phyloP scores from a whole-genome alignment of 2,888 invertebrate species.

The Drosophila neoperkinsi region DNA sequence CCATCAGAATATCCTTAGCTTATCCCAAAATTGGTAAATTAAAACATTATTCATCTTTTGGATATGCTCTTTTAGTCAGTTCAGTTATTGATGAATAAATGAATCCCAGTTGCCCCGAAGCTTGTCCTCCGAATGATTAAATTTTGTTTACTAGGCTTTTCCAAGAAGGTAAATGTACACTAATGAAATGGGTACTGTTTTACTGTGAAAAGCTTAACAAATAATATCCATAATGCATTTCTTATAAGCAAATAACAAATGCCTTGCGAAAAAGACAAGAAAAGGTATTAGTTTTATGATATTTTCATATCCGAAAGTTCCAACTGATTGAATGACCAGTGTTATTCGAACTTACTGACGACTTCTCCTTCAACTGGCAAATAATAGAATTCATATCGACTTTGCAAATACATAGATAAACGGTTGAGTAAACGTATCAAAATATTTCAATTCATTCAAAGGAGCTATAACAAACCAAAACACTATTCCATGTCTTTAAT shows the following conservation, averaged over 20 bases:
- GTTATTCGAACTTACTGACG: no score
- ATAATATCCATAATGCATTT: no score
- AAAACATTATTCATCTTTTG: no score
- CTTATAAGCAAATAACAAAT: not conserved
- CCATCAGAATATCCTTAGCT: not conserved
- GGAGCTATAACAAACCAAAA: conserved; percentile 1
- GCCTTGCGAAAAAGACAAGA: not conserved
- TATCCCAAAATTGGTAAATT: not conserved
- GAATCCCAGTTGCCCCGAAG: not conserved
- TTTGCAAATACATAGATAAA: not conserved
- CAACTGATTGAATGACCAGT: conserved; percentile 28
- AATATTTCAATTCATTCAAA: not conserved
- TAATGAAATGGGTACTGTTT: not conserved
- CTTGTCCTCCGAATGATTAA: not conserved
- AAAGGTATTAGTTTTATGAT: not conserved
- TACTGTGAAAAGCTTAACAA: no score
- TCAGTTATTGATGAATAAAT: not conserved
- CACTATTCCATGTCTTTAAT: not conserved
- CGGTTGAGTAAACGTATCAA: conserved; percentile 17
- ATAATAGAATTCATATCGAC: not conserved
- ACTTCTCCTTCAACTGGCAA: not conserved
- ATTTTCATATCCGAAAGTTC: not conserved
- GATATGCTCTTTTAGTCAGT: no score
- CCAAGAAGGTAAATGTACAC: not conserved
- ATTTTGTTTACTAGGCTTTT: not conserved